A percentile compares a stretch with the other conserved stretches of the same genome.
phyloP scores from a whole-genome alignment of 1,140 invertebrate species.

The Lithobius niger region DNA sequence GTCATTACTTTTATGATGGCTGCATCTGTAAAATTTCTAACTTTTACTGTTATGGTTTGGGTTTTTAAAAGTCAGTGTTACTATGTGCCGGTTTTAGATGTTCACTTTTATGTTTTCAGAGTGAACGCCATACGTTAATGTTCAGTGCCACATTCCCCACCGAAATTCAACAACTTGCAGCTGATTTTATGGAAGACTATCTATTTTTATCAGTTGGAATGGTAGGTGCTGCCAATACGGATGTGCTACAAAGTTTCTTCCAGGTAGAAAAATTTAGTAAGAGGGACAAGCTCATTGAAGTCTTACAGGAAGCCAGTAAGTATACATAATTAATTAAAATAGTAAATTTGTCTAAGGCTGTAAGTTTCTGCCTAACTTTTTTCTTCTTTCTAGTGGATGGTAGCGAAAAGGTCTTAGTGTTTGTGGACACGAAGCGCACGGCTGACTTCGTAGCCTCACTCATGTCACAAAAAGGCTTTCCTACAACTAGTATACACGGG shows the following conservation, averaged over 20 bases:
- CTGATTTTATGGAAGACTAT: slow-evolving; percentile 60
- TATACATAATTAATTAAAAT: background rate
- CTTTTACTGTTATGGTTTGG: too few species aligned
- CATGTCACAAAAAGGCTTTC: slow-evolving; percentile 50
- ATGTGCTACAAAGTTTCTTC: slow-evolving; percentile 72
- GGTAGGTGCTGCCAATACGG: slow-evolving; percentile 74
- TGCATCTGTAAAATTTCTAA: too few species aligned
- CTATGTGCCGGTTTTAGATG: too few species aligned
- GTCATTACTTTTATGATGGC: too few species aligned
- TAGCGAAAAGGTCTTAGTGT: slow-evolving; percentile 57
- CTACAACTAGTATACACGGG: slow-evolving; percentile 83
- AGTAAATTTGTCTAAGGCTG: background rate
- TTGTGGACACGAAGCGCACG: slow-evolving; percentile 75
- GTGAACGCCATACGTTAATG: slow-evolving; percentile 67
- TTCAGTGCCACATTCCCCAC: slow-evolving; percentile 84
- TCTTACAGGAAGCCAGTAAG: slow-evolving; percentile 46
- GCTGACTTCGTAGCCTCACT: slow-evolving; percentile 75
- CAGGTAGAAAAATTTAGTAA: slow-evolving; percentile 62
- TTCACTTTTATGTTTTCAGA: slow-evolving; percentile 34
- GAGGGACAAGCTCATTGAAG: slow-evolving; percentile 49
- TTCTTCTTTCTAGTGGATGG: slow-evolving; percentile 22
- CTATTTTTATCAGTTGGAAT: slow-evolving; percentile 73
- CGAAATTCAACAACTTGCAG: slow-evolving; percentile 62
- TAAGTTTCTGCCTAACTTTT: background rate
- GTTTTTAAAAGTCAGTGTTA: too few species aligned